phyloP scores from a whole-genome alignment of 35 echinoderm and acorn worm species.

The Acanthaster planci region DNA sequence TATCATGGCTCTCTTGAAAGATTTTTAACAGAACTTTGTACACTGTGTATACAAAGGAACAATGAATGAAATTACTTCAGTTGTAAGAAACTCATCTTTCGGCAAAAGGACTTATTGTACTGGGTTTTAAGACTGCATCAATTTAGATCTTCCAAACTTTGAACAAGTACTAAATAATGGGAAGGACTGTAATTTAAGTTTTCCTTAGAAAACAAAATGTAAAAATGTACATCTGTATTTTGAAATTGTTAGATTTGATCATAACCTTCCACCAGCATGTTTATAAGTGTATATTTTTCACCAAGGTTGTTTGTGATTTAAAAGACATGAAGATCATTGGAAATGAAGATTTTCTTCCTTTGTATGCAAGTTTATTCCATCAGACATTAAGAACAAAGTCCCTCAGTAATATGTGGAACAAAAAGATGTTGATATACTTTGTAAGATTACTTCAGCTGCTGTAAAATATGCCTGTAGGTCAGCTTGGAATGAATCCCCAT shows the following conservation, averaged over 20 bases:
- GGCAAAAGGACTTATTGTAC: no score
- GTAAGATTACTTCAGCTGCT: slow-evolving; percentile 6
- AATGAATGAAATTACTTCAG: no score
- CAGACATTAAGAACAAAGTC: slow-evolving; percentile 8
- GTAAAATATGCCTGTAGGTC: slow-evolving; percentile 1
- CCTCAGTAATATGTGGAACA: not conserved
- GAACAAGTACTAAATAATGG: slow-evolving; percentile 9
- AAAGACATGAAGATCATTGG: not conserved
- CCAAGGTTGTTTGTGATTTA: not conserved
- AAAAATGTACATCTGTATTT: slow-evolving; percentile 20
- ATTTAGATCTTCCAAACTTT: not conserved
- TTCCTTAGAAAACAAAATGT: no score
- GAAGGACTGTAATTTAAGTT: not conserved
- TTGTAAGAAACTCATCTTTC: no score
- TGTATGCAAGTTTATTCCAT: not conserved
- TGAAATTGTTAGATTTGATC: slow-evolving; percentile 11
- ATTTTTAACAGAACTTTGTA: no score
- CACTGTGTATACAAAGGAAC: no score
- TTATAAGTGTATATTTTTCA: not conserved
- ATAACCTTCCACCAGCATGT: slow-evolving; percentile 5
- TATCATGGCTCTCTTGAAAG: no score
- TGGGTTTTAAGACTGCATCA: no score
- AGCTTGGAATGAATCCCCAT: not conserved
- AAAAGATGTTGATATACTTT: not conserved
- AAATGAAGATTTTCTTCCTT: not conserved